Evolutionary conservation across 2,888 invertebrate genomes (phyloP), one percentile per base, ranked within the genome.

Genomic region (Andricus quercusramuli): DNA sequence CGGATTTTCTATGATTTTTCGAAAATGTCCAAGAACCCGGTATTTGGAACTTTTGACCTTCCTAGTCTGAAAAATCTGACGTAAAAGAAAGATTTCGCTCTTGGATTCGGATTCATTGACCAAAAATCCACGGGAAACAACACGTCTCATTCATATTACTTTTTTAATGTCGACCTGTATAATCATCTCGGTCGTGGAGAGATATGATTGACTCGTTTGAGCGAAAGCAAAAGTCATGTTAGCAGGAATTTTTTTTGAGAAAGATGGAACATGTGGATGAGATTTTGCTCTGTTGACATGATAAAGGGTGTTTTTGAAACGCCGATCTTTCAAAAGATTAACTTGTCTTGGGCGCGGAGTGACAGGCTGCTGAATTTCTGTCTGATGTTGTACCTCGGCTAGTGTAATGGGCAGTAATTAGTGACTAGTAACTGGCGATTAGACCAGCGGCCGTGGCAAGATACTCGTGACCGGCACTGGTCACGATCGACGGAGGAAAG

Each of bases 391-490:
- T 77, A 65, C 41, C 70, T 56, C 66, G 25, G 64, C 77, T 78
- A 47, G 56, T 56, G 81, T 84, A 83, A 84, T 82, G 82, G 82
- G 80, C 79, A 70, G 80, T 83, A 84, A 84, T 84, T 84, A 84
- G 82, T 77, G 79, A 81, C 68, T 20, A 74, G 78, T 81, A 83
- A 78, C 79, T 78, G 59, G 65, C 78, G 83, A 84, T 84, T 84
- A 84, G 83, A 80, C 77, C 79, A 78, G 78, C 81, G 81, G 67
- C 76, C 76, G 68, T 25, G 44, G 79, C 20, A 68, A 41, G 67
- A 56, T 41, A 78, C 37, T 67, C 78, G 78, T 79, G 82, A 83
- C 82, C 82, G 79, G 78, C 83, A 74, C 67, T 65, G 79, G 83
- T 84, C 83, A 84, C 83, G 83, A 84, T 82, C 78, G 81, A 79